Evolutionary conservation across 2,888 invertebrate species (phyloP).

Genomic region (Tenthredo notha): DNA sequence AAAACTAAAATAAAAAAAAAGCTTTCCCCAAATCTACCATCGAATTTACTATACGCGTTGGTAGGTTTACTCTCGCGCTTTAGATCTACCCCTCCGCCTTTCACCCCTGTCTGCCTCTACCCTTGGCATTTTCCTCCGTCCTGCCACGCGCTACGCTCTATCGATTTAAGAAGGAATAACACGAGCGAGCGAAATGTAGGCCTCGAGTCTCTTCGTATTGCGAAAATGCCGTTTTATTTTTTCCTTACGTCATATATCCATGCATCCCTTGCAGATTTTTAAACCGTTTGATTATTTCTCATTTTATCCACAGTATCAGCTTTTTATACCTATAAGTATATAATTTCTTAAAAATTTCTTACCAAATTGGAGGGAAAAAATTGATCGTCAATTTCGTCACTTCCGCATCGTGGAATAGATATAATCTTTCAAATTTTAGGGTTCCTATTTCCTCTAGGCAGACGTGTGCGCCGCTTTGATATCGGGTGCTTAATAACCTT

Average conservation of each 20-base stretch:
- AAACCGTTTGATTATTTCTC: neutral
- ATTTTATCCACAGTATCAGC: neutral
- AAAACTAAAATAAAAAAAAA: neutral
- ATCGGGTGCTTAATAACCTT: neutral
- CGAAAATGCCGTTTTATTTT: constrained; percentile 4
- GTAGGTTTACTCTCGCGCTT: constrained; percentile 29
- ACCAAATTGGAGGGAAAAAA: neutral
- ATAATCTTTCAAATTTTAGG: neutral
- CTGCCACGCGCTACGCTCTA: constrained; percentile 65
- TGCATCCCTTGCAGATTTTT: neutral
- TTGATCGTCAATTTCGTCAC: neutral
- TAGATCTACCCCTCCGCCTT: constrained; percentile 3
- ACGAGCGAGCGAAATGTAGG: constrained; percentile 60
- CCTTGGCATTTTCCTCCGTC: constrained; percentile 36
- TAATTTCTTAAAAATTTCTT: neutral
- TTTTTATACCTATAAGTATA: too few relatives aligned
- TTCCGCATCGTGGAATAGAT: neutral
- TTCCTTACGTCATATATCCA: neutral
- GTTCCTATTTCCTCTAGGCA: neutral
- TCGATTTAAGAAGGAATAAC: constrained; percentile 68
- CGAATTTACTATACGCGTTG: constrained; percentile 9
- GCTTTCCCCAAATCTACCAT: neutral
- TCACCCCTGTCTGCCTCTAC: neutral
- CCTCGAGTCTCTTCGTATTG: constrained; percentile 15
- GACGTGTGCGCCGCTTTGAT: too few relatives aligned